Evolutionary conservation across 1,140 invertebrate genomes (phyloP), one percentile per base, ranked within the genome.

Genomic region (Lepidurus arcticus): DNA sequence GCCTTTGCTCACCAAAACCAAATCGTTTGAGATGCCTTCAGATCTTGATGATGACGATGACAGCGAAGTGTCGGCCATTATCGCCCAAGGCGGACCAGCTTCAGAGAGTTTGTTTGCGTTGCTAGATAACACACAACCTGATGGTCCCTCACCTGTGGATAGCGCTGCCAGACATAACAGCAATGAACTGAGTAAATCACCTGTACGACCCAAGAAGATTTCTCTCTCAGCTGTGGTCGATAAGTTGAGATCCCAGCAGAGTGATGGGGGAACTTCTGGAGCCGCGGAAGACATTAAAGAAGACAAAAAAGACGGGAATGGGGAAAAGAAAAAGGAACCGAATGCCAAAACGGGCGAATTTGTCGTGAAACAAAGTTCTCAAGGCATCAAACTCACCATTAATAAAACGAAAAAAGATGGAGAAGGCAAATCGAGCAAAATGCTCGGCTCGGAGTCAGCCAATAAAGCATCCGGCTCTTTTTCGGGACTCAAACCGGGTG

Each of bases 221-320:
- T 93, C 92, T 0, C 85, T 95, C 5, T 93, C 90, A 78, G 93
- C 93, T 1, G 92, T 96, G 1, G 93, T 95, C 78, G 93, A 95
- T 82, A 95, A 95, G 83, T 83, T 96, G 10, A 92, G 92, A 83
- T 91, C 89, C 1, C 80, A 82, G 43, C 80, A 80, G 21, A 65
- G 13, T 3, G 53, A 65, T 7, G 53, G 53, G 16, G 53, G 53
- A 11, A 65, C 53, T 9, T 21, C 53, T 13, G 53, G 16, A 65
- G 24, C 75, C 21, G 44, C 34, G 11, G 76, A 76, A 21, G 73
- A 78, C 9, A 74, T 53, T 47, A 80, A 81, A 9, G 77, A 74
- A 42, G 81, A 82, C 73, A 65, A 80, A 80, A 75, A 77, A 78
- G 13, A 75, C 65, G 11, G 80, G 80, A 42, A 93, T 4, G 53